A percentile compares a stretch with the other conserved stretches of the same genome.
phyloP scores from a whole-genome alignment of 2,797 vertebrate genomes.

The Columba guinea region DNA sequence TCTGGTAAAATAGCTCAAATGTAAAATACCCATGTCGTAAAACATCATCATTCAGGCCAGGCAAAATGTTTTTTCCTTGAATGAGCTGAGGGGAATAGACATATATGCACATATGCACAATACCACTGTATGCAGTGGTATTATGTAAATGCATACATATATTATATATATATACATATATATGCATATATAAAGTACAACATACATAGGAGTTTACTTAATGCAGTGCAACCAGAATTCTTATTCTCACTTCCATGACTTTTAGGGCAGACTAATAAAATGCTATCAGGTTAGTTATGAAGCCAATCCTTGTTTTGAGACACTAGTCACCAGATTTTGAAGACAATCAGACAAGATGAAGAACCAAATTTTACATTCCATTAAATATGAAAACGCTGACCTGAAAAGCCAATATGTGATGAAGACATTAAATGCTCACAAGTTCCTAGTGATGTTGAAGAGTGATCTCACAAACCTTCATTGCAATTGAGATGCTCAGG shows the following conservation, averaged over 20 bases:
- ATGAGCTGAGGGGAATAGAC: not conserved
- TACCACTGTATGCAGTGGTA: not conserved
- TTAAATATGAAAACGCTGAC: not conserved
- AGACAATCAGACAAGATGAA: not conserved
- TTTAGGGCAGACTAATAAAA: not conserved
- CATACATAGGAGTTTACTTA: not conserved
- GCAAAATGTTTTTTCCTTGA: not conserved
- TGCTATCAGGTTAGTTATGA: not conserved
- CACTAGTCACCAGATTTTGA: not conserved
- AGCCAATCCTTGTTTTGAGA: not conserved
- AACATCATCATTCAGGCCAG: not conserved
- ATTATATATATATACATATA: too few relatives aligned
- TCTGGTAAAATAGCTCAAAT: not conserved
- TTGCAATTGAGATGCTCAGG: rapidly evolving
- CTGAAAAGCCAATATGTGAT: not conserved
- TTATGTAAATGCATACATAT: not conserved
- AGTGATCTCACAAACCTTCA: not conserved
- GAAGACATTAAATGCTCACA: not conserved
- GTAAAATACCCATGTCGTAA: not conserved
- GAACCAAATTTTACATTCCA: not conserved
- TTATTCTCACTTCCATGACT: not conserved
- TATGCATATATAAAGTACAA: not conserved
- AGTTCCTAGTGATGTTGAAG: not conserved
- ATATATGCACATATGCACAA: not conserved
- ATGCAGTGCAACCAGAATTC: not conserved